Base-by-base conservation (phyloP, 2,797 vertebrate species). In the Micrastur ruficollis region DNA sequence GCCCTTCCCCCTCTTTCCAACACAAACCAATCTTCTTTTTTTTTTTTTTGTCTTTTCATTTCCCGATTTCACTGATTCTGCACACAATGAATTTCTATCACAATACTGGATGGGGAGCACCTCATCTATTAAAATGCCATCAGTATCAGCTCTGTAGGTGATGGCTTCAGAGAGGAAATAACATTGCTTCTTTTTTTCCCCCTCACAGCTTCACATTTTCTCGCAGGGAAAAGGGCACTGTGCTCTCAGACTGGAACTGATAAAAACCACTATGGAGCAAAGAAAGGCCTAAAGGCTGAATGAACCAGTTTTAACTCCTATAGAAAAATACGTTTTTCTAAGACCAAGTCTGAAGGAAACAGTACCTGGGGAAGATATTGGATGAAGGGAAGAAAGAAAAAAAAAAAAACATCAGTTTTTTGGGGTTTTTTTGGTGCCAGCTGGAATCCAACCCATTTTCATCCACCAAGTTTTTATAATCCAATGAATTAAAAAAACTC, bases 101-200 rank as follows among this genome's bases (percentile, higher is more conserved):
- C 50, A 36, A n/a, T 53, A 85, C 19, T 82, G 79, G 67, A 81
- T 56, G 46, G 70, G 61, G 67, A 93, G 82, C 25, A 58, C 59
- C 50, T 52, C 82, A 91, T 91, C 85, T 86, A 86, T 93, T 87
- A 91, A 94, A 90, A 93, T 55, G 66, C 84, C 65, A 93, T 59
- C 32, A 3, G 65, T 82, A 93, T 66, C 89, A 49, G 16, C 14
- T 93, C 62, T 47, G 62, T 20, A 66, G 70, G 17, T 87, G 76
- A 90, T 84, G 68, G 38, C 38, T 94, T 81, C 58, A 12, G 79
- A 92, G 40, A 93, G 44, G 49, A 89, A 94, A 83, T 62, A 89
- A 83, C 58, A 63, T 36, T 40, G 58, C 50, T 75, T 62, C 12
- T 70, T n/a, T 32, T 36, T 59, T 27, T 34, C 22, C 44, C 34